Conservation (phyloP, 64 coral and sea anemone species). For the Pachyseris speciosa region DNA sequence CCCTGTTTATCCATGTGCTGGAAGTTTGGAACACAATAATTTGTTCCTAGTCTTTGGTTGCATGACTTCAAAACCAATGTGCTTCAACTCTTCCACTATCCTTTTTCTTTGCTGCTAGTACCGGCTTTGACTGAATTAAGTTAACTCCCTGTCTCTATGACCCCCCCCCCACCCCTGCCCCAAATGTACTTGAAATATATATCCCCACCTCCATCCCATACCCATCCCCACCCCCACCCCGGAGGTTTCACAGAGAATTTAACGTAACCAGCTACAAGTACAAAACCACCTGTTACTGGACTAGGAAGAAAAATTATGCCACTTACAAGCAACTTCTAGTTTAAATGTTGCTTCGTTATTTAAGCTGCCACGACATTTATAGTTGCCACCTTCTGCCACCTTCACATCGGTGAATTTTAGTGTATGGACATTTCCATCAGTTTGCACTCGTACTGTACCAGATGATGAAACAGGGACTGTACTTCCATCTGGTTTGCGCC, state of each 20-base stretch:
- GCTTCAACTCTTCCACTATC: too few species aligned
- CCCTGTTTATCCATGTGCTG: too few species aligned
- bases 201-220: too few species aligned
- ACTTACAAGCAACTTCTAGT: constrained; percentile 36
- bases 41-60: too few species aligned
- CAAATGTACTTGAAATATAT: neutral
- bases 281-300: too few species aligned
- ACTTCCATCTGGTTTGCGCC: neutral
- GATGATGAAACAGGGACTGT: neutral
- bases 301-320: too few species aligned
- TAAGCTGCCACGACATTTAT: constrained; percentile 12
- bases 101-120: too few species aligned
- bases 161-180: neutral
- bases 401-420: constrained; percentile 11
- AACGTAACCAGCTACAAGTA: too few species aligned
- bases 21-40: too few species aligned
- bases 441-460: neutral
- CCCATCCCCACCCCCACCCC: too few species aligned
- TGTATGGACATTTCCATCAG: neutral
- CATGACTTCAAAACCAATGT: too few species aligned
- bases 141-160: neutral
- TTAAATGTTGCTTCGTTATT: neutral
- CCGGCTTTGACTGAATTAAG: neutral
- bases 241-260: too few species aligned
- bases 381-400: constrained; percentile 1